phyloP scores from a whole-genome alignment of 2,888 invertebrate species.

The Arctia plantaginis region DNA sequence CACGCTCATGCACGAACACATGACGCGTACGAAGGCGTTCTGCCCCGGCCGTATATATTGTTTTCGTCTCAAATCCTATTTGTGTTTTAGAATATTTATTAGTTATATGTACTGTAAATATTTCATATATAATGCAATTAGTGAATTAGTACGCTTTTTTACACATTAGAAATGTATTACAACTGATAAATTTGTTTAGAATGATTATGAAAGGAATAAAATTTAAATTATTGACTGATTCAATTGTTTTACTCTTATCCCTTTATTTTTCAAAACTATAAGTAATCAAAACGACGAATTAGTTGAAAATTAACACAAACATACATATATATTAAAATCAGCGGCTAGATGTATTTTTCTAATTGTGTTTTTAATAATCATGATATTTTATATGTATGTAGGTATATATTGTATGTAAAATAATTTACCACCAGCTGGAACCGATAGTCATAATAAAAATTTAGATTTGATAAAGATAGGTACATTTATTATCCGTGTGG shows the following conservation, averaged over 20 bases:
- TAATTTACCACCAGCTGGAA: too few species aligned
- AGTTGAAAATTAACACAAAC: not conserved
- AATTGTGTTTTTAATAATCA: too few species aligned
- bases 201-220: conserved; percentile 65
- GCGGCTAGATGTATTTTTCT: not conserved
- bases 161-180: conserved; percentile 69
- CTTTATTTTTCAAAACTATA: not conserved
- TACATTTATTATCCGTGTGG: too few species aligned
- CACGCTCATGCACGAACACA: not conserved
- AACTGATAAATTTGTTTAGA: conserved; percentile 67
- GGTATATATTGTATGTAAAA: too few species aligned
- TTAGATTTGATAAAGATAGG: too few species aligned
- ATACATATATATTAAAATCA: not conserved
- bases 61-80: conserved; percentile 52
- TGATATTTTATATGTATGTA: too few species aligned
- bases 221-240: conserved; percentile 80
- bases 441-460: too few species aligned
- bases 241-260: conserved; percentile 44
- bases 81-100: conserved; percentile 56
- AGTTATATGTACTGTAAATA: conserved; percentile 64
- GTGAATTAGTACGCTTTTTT: conserved; percentile 75
- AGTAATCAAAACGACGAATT: not conserved
- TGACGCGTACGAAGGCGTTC: not conserved
- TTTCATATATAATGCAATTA: conserved; percentile 67
- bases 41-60: conserved; percentile 23